phyloP scores from a whole-genome alignment of 2,797 vertebrate genomes.

The Allobates femoralis region DNA sequence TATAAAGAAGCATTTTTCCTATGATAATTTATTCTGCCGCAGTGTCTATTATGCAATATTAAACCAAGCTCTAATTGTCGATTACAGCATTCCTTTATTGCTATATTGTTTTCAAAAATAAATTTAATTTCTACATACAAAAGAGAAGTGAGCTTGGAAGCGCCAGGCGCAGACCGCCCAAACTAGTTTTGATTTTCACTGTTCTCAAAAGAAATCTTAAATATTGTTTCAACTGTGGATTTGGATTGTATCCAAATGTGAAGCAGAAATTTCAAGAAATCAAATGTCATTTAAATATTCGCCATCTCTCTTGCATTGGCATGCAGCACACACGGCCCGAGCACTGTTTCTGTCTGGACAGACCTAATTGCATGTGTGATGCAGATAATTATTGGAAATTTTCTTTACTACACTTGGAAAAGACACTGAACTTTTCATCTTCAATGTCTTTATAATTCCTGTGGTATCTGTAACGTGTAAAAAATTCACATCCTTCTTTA shows the following conservation, averaged over 20 bases:
- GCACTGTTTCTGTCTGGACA: conserved; percentile 37
- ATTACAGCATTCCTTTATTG: conserved; percentile 1
- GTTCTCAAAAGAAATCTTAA: conserved; percentile 54
- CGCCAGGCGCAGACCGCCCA: conserved; percentile 10
- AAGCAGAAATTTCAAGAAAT: conserved; percentile 43
- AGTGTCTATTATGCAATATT: not conserved
- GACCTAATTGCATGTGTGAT: conserved; percentile 47
- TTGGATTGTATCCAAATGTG: conserved; percentile 45
- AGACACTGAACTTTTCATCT: conserved; percentile 9
- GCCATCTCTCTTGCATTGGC: conserved; percentile 1
- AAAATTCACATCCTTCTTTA: not conserved
- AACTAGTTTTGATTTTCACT: conserved; percentile 37
- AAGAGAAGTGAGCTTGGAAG: not conserved
- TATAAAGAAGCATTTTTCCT: not conserved
- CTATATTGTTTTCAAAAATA: conserved; percentile 1
- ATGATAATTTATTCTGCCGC: not conserved
- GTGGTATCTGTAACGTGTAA: not conserved
- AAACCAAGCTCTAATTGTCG: not conserved
- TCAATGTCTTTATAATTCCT: not conserved
- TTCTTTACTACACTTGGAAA: conserved; percentile 17
- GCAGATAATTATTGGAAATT: conserved; percentile 34
- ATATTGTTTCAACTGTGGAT: conserved; percentile 49
- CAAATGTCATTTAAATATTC: conserved; percentile 43
- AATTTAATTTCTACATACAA: not conserved
- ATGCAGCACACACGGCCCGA: conserved; percentile 28